Percentiles rank a stretch among this genome's conserved stretches.
Conservation (phyloP, 2,113 vertebrate genomes). For the Chaenogobius annularis region DNA sequence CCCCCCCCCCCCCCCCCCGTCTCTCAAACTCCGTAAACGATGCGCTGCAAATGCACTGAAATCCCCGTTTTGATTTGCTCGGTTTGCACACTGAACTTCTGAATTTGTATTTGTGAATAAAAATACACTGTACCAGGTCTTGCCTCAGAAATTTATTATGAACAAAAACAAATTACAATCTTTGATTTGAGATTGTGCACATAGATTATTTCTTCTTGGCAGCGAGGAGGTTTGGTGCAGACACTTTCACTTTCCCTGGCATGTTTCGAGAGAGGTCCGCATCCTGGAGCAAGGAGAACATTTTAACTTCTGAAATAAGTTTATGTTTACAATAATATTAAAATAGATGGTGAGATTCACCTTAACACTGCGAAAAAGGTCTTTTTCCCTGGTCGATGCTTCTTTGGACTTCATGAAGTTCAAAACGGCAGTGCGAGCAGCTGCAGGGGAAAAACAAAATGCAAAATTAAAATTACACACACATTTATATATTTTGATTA, state of each 20-base stretch:
- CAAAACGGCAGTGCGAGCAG: slow-evolving; percentile 90
- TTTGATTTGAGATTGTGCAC: slow-evolving; percentile 27
- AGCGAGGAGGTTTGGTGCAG: slow-evolving; percentile 90
- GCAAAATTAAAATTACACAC: too few species aligned
- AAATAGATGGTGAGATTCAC: slow-evolving; percentile 58
- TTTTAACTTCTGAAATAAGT: too few species aligned
- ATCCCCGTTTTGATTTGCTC: slow-evolving; percentile 53
- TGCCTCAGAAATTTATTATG: slow-evolving; percentile 24
- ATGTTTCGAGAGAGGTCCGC: slow-evolving; percentile 93
- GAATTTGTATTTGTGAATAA: slow-evolving; percentile 36
- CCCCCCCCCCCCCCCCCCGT: too few species aligned
- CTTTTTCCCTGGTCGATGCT: slow-evolving; percentile 85
- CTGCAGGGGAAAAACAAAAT: slow-evolving; percentile 61
- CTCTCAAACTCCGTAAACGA: slow-evolving; percentile 30
- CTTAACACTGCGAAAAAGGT: slow-evolving; percentile 95
- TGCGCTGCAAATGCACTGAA: slow-evolving; percentile 56
- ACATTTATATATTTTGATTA: too few species aligned
- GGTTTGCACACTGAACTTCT: slow-evolving; percentile 68
- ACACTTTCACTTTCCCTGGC: slow-evolving; percentile 97
- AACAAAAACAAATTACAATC: slow-evolving; percentile 5
- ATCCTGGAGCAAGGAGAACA: slow-evolving; percentile 78
- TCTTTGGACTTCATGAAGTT: slow-evolving; percentile 96
- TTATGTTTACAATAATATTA: too few species aligned
- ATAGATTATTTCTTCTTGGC: slow-evolving; percentile 87
- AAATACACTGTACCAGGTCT: slow-evolving; percentile 21